Percentiles rank a stretch among this genome's conserved stretches.
These are phyloP conservation scores for Ornithoptera priamus DNA, from an alignment of 2,888 invertebrate genomes.

Conservation along the genomic window DNA sequence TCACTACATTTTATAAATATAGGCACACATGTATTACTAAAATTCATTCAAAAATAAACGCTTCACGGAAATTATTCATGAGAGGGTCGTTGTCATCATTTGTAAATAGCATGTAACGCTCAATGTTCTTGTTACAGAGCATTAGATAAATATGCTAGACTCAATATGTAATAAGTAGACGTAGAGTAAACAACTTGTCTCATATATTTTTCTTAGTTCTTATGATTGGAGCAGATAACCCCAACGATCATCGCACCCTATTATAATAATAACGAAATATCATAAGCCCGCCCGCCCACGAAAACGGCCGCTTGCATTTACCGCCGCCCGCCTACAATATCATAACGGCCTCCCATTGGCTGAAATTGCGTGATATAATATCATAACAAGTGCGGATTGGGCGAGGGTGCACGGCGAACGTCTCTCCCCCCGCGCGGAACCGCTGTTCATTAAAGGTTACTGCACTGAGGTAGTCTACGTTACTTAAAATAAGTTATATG, in stretches of 20 bases:
- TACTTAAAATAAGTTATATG: constrained; percentile 67
- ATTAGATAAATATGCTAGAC: no score
- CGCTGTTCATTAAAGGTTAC: constrained; percentile 65
- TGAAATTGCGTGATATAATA: constrained; percentile 81
- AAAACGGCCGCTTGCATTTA: constrained; percentile 58
- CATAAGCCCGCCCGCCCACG: constrained; percentile 77
- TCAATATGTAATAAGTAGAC: no score
- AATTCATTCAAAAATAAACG: no score
- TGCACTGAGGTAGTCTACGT: constrained; percentile 63
- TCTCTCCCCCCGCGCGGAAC: constrained; percentile 58
- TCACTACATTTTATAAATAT: no score
- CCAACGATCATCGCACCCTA: constrained; percentile 50
- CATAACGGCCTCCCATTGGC: constrained; percentile 79
- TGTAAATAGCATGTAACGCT: no score
- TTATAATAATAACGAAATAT: constrained; percentile 76
- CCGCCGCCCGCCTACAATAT: constrained; percentile 76
- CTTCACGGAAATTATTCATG: no score
- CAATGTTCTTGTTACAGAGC: no score
- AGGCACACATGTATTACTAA: no score
- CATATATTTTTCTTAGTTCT: constrained; percentile 30
- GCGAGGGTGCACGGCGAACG: constrained; percentile 56
- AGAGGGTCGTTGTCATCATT: no score
- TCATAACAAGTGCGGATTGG: constrained; percentile 82
- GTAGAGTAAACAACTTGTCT: constrained; percentile 12
- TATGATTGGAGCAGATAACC: constrained; percentile 43